These are phyloP conservation scores for Aphaenogaster ashmeadi DNA, from an alignment of 1,140 invertebrate genomes.

Conservation along the genomic window DNA sequence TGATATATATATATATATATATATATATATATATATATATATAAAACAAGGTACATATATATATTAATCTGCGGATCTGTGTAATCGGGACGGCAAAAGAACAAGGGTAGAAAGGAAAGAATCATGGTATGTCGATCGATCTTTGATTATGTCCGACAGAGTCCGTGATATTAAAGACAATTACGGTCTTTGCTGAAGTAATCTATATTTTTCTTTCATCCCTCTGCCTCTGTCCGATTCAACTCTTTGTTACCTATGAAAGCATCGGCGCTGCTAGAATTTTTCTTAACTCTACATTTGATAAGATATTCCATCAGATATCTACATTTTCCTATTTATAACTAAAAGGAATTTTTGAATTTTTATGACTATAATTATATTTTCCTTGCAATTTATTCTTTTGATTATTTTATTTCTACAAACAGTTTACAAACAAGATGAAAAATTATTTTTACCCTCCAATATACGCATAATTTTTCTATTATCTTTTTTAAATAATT, in stretches of 20 bases:
- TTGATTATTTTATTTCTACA: not conserved
- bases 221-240: slow-evolving; percentile 5
- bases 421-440: not conserved
- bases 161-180: slow-evolving; percentile 72
- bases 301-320: not conserved
- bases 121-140: slow-evolving; percentile 60
- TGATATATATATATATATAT: too few species aligned
- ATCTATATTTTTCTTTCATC: slow-evolving; percentile 60
- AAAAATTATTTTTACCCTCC: not conserved
- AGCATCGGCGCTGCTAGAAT: not conserved
- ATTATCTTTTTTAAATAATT: not conserved
- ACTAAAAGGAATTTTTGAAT: not conserved
- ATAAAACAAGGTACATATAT: too few species aligned
- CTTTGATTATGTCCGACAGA: slow-evolving; percentile 73
- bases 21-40: not conserved
- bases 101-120: slow-evolving; percentile 8
- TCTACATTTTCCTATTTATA: not conserved
- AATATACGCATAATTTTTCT: not conserved
- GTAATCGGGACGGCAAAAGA: slow-evolving; percentile 4
- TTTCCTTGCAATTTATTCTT: not conserved
- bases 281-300: not conserved
- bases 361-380: not conserved
- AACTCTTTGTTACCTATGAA: slow-evolving; percentile 54
- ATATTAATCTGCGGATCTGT: slow-evolving; percentile 18
- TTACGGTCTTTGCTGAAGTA: slow-evolving; percentile 64